Percentiles rank a stretch among this genome's conserved stretches.
Evolutionary conservation across 2,113 vertebrate genomes (phyloP).

Genomic region (Psittacus erithacus): DNA sequence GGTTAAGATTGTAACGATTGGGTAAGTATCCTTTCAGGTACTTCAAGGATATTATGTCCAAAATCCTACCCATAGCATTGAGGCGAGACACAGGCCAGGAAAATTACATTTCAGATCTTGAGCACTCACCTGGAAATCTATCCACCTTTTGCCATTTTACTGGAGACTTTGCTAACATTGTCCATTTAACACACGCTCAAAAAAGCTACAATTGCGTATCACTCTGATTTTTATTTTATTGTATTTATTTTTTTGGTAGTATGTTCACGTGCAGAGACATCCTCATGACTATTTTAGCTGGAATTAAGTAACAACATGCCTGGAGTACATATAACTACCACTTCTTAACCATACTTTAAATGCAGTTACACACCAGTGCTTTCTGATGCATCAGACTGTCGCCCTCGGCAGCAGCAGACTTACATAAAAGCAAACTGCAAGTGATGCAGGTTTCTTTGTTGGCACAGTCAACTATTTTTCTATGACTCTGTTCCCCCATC

Average conservation of each 20-base stretch:
- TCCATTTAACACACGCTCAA: background rate
- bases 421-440: background rate
- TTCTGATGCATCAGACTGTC: background rate
- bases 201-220: background rate
- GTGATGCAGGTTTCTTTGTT: background rate
- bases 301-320: background rate
- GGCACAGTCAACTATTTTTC: background rate
- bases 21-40: background rate
- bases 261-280: background rate
- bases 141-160: background rate
- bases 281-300: background rate
- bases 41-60: background rate
- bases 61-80: background rate
- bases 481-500: background rate
- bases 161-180: background rate
- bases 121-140: background rate
- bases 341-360: background rate
- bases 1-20: background rate
- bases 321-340: background rate
- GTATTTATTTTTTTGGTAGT: background rate
- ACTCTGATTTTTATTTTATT: background rate
- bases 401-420: background rate
- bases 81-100: background rate
- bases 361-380: background rate
- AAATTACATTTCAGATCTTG: background rate